A percentile compares a stretch with the other conserved stretches of the same genome.
These are phyloP conservation scores for Actinopyga echinites DNA, from an alignment of 53 echinoderm and acorn worm genomes.

Conservation along the genomic window DNA sequence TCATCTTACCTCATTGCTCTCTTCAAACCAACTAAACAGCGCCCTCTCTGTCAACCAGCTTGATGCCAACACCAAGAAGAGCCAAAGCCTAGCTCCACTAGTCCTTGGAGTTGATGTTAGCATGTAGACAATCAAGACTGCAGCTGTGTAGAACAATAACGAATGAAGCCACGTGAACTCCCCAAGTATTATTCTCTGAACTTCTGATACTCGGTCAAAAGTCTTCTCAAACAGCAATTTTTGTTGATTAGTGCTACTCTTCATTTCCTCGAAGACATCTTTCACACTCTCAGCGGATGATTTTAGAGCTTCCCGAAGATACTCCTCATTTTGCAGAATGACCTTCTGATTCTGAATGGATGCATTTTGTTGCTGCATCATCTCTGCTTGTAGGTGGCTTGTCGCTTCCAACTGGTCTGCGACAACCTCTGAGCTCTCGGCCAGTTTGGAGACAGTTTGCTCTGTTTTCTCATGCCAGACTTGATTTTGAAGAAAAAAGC, in stretches of 20 bases:
- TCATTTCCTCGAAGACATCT: slow-evolving; percentile 80
- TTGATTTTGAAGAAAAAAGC: slow-evolving; percentile 96
- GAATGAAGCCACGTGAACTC: slow-evolving; percentile 95
- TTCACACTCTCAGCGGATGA: slow-evolving; percentile 60
- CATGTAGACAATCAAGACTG: slow-evolving; percentile 72
- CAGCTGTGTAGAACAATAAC: slow-evolving; percentile 72
- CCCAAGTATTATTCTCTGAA: slow-evolving; percentile 88
- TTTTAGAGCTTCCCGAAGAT: slow-evolving; percentile 59
- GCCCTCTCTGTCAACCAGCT: slow-evolving; percentile 71
- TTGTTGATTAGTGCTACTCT: slow-evolving; percentile 78
- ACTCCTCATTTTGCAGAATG: slow-evolving; percentile 76
- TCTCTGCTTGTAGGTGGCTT: slow-evolving; percentile 78
- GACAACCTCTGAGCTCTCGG: slow-evolving; percentile 82
- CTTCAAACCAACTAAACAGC: slow-evolving; percentile 41
- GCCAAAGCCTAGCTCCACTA: slow-evolving; percentile 70
- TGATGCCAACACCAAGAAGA: slow-evolving; percentile 63
- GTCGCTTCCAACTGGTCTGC: slow-evolving; percentile 78
- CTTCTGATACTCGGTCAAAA: slow-evolving; percentile 68
- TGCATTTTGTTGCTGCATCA: slow-evolving; percentile 77
- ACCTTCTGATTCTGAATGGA: slow-evolving; percentile 77
- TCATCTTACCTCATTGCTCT: slow-evolving; percentile 61
- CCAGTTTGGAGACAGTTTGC: slow-evolving; percentile 77
- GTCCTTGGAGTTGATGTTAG: slow-evolving; percentile 82
- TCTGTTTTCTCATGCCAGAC: slow-evolving; percentile 97
- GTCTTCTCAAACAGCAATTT: slow-evolving; percentile 82